Evolutionary conservation across 2,888 invertebrate genomes (phyloP).

Genomic region (Agrilus biguttatus): DNA sequence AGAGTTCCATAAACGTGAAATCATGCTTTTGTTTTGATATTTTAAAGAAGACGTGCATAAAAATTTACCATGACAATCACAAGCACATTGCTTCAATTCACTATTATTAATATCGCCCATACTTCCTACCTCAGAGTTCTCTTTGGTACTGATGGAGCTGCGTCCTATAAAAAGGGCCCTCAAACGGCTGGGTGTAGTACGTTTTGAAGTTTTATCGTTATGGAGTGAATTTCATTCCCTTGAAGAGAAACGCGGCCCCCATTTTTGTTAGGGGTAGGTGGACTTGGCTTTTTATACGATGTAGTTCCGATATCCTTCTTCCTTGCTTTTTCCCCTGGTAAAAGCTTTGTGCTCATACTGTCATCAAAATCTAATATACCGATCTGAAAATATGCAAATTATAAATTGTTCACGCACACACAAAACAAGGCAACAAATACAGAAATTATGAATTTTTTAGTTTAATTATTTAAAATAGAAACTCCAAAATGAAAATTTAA

Average conservation of each 20-base stretch:
- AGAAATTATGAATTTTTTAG: background rate
- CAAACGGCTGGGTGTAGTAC: conserved; percentile 49
- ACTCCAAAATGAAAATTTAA: background rate
- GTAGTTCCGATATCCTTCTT: conserved; percentile 50
- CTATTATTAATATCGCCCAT: background rate
- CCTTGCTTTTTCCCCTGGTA: conserved; percentile 33
- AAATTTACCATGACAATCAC: conserved; percentile 2
- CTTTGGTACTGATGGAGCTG: conserved; percentile 27
- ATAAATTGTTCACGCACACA: background rate
- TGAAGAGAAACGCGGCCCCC: conserved; percentile 55
- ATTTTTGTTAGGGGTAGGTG: conserved; percentile 76
- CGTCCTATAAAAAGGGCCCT: conserved; percentile 42
- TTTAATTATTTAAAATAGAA: background rate
- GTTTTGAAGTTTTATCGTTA: conserved; percentile 30
- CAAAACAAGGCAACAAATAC: background rate
- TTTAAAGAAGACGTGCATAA: conserved; percentile 1
- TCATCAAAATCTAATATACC: conserved; percentile 27
- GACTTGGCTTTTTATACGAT: conserved; percentile 72
- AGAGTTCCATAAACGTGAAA: background rate
- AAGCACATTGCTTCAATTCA: conserved; percentile 2
- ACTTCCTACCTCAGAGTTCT: conserved; percentile 19
- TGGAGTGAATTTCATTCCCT: conserved; percentile 38
- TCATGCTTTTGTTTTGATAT: conserved; percentile 1
- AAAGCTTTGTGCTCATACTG: conserved; percentile 26
- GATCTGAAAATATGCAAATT: conserved; percentile 14